phyloP scores from a whole-genome alignment of 2,113 vertebrate species.

The Notarius lentiginosus region DNA sequence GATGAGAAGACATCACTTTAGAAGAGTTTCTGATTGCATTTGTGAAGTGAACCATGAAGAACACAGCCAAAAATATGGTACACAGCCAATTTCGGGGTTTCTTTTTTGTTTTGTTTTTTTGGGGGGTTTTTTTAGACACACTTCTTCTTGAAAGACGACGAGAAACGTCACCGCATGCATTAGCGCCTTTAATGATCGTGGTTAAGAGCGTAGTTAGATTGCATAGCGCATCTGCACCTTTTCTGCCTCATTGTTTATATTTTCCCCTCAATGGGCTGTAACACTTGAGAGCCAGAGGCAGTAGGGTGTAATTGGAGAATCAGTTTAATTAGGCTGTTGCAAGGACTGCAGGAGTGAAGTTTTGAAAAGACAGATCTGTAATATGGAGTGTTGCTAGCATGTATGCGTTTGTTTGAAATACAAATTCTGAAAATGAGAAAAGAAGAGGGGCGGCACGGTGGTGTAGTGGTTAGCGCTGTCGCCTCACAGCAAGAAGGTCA shows the following conservation, averaged over 20 bases:
- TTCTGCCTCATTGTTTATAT: slow-evolving; percentile 37
- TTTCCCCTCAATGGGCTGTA: not conserved
- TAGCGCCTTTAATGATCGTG: slow-evolving; percentile 1
- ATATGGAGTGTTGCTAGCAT: not conserved
- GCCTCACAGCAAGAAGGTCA: too few species aligned
- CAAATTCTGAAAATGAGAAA: not conserved
- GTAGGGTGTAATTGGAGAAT: slow-evolving; percentile 20
- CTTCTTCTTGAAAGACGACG: not conserved
- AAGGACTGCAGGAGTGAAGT: not conserved
- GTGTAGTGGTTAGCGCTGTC: too few species aligned
- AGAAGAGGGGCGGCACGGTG: too few species aligned
- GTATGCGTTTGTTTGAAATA: not conserved
- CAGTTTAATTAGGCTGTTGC: slow-evolving; percentile 27
- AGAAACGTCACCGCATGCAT: not conserved
- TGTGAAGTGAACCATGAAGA: slow-evolving; percentile 67
- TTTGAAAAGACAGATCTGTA: not conserved
- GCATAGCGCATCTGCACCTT: slow-evolving; percentile 16
- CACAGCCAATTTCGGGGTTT: not conserved
- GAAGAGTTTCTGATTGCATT: slow-evolving; percentile 64
- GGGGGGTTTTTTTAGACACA: not conserved
- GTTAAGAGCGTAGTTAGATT: not conserved
- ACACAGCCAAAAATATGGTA: slow-evolving; percentile 32
- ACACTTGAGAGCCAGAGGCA: slow-evolving; percentile 25
- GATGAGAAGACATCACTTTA: slow-evolving; percentile 59
- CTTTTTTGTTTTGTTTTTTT: not conserved